phyloP scores from a whole-genome alignment of 2,113 vertebrate genomes.

The Leptosomus discolor region DNA sequence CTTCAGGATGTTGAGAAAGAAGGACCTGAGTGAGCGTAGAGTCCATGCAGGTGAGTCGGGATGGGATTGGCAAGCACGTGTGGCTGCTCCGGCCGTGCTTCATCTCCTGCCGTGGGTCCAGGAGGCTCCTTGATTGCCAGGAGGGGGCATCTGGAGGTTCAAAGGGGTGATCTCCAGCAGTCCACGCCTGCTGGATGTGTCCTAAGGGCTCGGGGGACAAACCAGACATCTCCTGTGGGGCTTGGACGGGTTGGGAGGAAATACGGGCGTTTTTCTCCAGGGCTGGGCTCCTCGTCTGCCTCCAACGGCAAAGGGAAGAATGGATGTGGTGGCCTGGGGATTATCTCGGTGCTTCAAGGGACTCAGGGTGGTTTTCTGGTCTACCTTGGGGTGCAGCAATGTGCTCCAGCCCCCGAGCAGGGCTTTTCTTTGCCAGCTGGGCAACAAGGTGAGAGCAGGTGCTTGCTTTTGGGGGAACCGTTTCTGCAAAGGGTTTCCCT shows the following conservation, averaged over 20 bases:
- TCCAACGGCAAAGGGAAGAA: rapidly evolving
- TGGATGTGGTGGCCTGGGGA: neutral
- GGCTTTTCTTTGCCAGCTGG: neutral
- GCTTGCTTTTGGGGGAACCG: neutral
- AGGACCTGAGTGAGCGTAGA: neutral
- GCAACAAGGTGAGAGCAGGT: neutral
- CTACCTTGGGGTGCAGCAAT: neutral
- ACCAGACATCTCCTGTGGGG: neutral
- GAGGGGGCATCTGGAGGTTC: neutral
- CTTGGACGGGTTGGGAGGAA: neutral
- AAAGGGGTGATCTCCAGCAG: neutral
- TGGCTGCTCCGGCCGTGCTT: neutral
- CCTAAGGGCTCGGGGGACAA: neutral
- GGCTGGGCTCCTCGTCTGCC: neutral
- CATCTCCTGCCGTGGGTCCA: neutral
- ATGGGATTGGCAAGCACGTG: rapidly evolving
- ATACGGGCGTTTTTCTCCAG: neutral
- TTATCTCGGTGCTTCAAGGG: neutral
- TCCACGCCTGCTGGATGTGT: neutral
- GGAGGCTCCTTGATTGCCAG: neutral
- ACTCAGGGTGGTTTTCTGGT: neutral
- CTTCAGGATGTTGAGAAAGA: neutral
- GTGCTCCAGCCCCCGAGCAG: neutral
- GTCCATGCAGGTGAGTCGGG: neutral
- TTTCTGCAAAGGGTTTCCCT: neutral